Percentiles rank a stretch among this genome's conserved stretches.
Conservation (phyloP, 2,888 invertebrate species). For the Brachypalpus laphriformis region DNA sequence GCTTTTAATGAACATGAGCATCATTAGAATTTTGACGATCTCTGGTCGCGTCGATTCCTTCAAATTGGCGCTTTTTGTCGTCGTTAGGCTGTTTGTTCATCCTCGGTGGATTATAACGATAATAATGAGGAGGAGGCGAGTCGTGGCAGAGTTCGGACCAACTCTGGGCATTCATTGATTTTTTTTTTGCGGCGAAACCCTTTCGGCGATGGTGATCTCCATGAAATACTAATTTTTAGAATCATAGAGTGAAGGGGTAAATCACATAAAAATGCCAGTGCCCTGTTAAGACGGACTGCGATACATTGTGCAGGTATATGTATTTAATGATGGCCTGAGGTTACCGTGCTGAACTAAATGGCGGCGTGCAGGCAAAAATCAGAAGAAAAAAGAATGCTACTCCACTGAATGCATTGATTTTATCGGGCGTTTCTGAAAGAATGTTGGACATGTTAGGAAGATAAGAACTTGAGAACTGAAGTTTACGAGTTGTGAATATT, state of each 20-base stretch:
- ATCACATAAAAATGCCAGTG: slow-evolving; percentile 65
- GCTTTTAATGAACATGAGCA: slow-evolving; percentile 72
- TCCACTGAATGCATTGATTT: slow-evolving; percentile 14
- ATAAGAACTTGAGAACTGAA: slow-evolving; percentile 21
- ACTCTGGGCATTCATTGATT: slow-evolving; percentile 49
- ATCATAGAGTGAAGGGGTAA: slow-evolving; percentile 59
- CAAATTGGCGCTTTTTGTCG: slow-evolving; percentile 48
- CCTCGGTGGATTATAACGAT: slow-evolving; percentile 58
- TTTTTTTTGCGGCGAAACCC: not conserved
- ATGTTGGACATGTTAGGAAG: slow-evolving; percentile 26
- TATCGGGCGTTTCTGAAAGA: slow-evolving; percentile 30
- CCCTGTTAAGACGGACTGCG: slow-evolving; percentile 1
- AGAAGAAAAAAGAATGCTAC: not conserved
- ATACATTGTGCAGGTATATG: not conserved
- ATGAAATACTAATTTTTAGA: slow-evolving; percentile 66
- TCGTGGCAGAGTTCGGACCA: not conserved
- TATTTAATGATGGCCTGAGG: slow-evolving; percentile 46
- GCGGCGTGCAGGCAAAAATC: not conserved
- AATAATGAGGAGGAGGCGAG: slow-evolving; percentile 42
- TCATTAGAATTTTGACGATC: slow-evolving; percentile 74
- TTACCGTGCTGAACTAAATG: not conserved
- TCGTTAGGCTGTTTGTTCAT: slow-evolving; percentile 3
- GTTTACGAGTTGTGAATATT: slow-evolving; percentile 53
- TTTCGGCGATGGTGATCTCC: slow-evolving; percentile 59
- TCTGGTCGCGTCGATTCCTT: slow-evolving; percentile 40